Percentiles rank a stretch among this genome's conserved stretches.
Evolutionary conservation across 1,140 invertebrate species (phyloP).

Genomic region (Reticulitermes speratus): DNA sequence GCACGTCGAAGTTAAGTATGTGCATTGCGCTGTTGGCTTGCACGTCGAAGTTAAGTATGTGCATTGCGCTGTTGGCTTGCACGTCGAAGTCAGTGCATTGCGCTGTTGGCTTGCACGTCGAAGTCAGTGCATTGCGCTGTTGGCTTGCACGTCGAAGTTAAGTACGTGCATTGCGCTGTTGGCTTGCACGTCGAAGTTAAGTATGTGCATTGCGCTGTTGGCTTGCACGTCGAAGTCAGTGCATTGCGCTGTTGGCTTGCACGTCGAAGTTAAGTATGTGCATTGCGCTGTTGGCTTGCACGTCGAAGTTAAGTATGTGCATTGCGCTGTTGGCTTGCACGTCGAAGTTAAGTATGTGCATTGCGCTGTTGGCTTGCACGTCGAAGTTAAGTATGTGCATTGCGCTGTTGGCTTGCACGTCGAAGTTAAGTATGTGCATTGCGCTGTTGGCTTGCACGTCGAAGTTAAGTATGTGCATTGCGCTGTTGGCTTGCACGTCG

Average conservation of each 20-base stretch:
- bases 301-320: not conserved
- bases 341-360: not conserved
- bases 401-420: not conserved
- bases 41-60: not conserved
- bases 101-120: not conserved
- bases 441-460: not conserved
- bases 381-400: not conserved
- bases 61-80: not conserved
- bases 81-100: not conserved
- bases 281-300: not conserved
- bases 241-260: no score
- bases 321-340: not conserved
- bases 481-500: not conserved
- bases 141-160: no score
- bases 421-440: not conserved
- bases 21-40: not conserved
- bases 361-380: not conserved
- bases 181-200: not conserved
- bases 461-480: not conserved
- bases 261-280: not conserved
- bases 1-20: not conserved
- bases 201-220: not conserved
- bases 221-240: not conserved
- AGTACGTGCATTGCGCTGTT: not conserved
- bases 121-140: not conserved